Percentiles rank a stretch among this genome's conserved stretches.
Evolutionary conservation across 2,888 invertebrate species (phyloP).

Genomic region (Stenichneumon culpator): DNA sequence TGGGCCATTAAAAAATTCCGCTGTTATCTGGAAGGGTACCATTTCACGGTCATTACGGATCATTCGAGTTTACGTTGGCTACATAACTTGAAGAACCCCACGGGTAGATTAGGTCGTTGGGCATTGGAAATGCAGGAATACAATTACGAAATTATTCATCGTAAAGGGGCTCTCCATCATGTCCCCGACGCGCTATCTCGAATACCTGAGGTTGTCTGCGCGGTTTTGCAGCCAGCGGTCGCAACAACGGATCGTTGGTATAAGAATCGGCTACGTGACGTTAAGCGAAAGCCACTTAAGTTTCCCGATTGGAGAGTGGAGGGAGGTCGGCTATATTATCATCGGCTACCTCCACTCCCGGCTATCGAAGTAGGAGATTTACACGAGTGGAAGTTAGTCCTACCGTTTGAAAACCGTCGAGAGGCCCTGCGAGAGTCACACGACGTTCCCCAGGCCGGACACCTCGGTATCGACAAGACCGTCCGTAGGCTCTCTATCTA

Average conservation of each 20-base stretch:
- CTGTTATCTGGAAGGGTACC: constrained; percentile 69
- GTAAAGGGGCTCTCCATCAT: constrained; percentile 19
- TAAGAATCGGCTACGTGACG: neutral
- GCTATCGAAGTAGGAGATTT: constrained; percentile 25
- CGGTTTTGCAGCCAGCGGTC: neutral
- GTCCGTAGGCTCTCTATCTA: constrained; percentile 15
- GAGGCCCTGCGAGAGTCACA: constrained; percentile 67
- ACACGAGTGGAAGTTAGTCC: constrained; percentile 66
- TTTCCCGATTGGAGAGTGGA: constrained; percentile 48
- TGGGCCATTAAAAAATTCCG: constrained; percentile 69
- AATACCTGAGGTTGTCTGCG: constrained; percentile 6
- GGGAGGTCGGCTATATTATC: constrained; percentile 24
- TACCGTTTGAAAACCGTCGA: constrained; percentile 24
- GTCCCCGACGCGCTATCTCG: constrained; percentile 55
- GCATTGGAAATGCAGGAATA: constrained; percentile 62
- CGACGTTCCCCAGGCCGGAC: constrained; percentile 69
- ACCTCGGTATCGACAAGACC: constrained; percentile 71
- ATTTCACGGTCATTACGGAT: constrained; percentile 73
- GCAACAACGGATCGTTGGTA: constrained; percentile 47
- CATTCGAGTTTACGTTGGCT: constrained; percentile 71
- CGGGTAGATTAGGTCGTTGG: constrained; percentile 67
- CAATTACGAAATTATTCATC: constrained; percentile 57
- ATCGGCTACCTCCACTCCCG: constrained; percentile 4
- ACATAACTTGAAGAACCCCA: constrained; percentile 67
- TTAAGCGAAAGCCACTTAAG: neutral